A percentile compares a stretch with the other conserved stretches of the same genome.
phyloP scores from a whole-genome alignment of 2,113 vertebrate species.

The Mus pahari region DNA sequence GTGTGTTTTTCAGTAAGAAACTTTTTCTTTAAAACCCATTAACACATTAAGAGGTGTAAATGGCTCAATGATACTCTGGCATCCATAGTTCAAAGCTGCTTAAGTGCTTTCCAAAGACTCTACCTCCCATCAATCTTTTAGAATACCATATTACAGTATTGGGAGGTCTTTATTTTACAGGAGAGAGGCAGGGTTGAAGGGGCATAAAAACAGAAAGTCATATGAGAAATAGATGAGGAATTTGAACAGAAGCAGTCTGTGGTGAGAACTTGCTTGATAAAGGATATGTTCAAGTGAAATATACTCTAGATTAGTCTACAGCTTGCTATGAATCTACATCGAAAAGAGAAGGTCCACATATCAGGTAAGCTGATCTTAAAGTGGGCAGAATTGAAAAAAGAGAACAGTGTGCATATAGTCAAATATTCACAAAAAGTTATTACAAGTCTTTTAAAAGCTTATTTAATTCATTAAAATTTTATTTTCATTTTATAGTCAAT shows the following conservation, averaged over 20 bases:
- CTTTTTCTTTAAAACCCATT: conserved; percentile 2
- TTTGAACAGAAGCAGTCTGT: background rate
- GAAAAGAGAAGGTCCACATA: background rate
- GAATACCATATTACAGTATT: background rate
- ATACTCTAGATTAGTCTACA: background rate
- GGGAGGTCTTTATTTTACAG: background rate
- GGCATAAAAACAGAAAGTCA: background rate
- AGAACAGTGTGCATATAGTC: background rate
- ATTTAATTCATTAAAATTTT: background rate
- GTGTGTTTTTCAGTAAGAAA: background rate
- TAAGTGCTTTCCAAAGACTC: background rate
- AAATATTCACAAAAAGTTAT: background rate
- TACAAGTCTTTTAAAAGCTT: background rate
- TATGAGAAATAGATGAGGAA: background rate
- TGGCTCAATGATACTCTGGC: background rate
- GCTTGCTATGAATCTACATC: background rate
- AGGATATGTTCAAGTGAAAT: background rate
- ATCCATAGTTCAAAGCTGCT: background rate
- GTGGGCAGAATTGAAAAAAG: background rate
- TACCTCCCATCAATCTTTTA: background rate
- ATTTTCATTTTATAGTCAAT: background rate
- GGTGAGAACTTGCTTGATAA: background rate
- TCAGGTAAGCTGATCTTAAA: background rate
- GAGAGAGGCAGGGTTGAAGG: background rate
- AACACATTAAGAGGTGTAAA: background rate